These are phyloP conservation scores for Macquaria ambigua DNA, from an alignment of 2,113 vertebrate species.

Conservation along the genomic window DNA sequence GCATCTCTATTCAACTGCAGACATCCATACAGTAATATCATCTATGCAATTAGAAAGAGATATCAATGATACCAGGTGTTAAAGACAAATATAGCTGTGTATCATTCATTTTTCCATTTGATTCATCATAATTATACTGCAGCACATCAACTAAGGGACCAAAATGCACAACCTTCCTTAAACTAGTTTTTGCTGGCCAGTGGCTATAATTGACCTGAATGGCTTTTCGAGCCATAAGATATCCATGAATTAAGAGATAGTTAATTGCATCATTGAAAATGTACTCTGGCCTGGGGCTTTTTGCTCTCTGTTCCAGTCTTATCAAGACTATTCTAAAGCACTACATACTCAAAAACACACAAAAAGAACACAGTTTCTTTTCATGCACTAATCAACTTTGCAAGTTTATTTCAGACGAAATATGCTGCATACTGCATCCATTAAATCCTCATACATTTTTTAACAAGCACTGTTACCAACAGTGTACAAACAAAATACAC, in stretches of 20 bases:
- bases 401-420: conserved; percentile 60
- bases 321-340: conserved; percentile 17
- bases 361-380: background rate
- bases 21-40: too few species aligned
- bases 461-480: conserved; percentile 59
- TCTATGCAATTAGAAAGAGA: too few species aligned
- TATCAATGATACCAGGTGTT: background rate
- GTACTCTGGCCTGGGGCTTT: conserved; percentile 40
- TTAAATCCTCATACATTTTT: conserved; percentile 65
- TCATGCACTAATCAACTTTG: conserved; percentile 44
- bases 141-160: conserved; percentile 17
- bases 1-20: too few species aligned
- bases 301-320: conserved; percentile 32
- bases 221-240: conserved; percentile 55
- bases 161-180: conserved; percentile 34
- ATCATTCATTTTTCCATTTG: conserved; percentile 8
- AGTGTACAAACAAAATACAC: conserved; percentile 51
- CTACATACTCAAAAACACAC: background rate
- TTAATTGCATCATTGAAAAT: conserved; percentile 71
- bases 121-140: conserved; percentile 15
- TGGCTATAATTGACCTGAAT: conserved; percentile 72
- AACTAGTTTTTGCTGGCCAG: conserved; percentile 52
- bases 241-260: conserved; percentile 69
- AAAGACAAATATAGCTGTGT: background rate
- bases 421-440: conserved; percentile 51